Evolutionary conservation across 2,113 vertebrate genomes (phyloP).

Genomic region (Boleophthalmus pectinirostris): DNA sequence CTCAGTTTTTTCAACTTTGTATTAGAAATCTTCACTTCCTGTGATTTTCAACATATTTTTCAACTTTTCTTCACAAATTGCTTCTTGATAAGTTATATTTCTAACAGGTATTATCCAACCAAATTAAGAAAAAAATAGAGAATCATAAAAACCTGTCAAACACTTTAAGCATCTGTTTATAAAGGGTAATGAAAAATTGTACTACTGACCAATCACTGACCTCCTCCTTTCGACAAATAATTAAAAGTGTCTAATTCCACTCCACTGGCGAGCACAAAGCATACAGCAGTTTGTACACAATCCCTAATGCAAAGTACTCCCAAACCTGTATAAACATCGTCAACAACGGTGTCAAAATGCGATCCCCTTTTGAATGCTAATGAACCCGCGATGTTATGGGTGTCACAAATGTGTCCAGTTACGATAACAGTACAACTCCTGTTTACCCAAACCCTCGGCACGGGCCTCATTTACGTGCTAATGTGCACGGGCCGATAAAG

Average conservation of each 20-base stretch:
- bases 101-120: too few relatives aligned
- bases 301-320: slow-evolving; percentile 63
- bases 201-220: slow-evolving; percentile 18
- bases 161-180: slow-evolving; percentile 1
- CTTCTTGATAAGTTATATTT: too few relatives aligned
- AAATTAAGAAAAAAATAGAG: too few relatives aligned
- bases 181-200: slow-evolving; percentile 11
- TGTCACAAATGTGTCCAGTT: slow-evolving; percentile 81
- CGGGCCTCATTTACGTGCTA: slow-evolving; percentile 84
- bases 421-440: slow-evolving; percentile 79
- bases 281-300: slow-evolving; percentile 59
- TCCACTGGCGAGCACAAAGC: slow-evolving; percentile 50
- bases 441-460: slow-evolving; percentile 80
- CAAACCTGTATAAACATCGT: slow-evolving; percentile 73
- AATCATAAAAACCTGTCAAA: too few relatives aligned
- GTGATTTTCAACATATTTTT: too few relatives aligned
- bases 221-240: slow-evolving; percentile 17
- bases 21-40: too few relatives aligned
- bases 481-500: slow-evolving; percentile 81
- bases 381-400: slow-evolving; percentile 75
- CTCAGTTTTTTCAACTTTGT: too few relatives aligned
- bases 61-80: too few relatives aligned
- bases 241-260: slow-evolving; percentile 38
- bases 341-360: slow-evolving; percentile 70
- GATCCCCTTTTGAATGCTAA: slow-evolving; percentile 74